phyloP scores from a whole-genome alignment of 2,113 vertebrate genomes.

The western clawed frog (Xenopus tropicalis) region UCB_Xtro_10.0 CM004444.2:63598501-63599000 shows the following conservation, averaged over 20 bases:
- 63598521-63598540: too few relatives aligned
- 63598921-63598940: slow-evolving; percentile 84
- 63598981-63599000: slow-evolving; percentile 70
- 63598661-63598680: slow-evolving; percentile 66
- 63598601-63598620: too few relatives aligned
- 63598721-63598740: slow-evolving; percentile 87
- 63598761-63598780: slow-evolving; percentile 85
- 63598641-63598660: slow-evolving; percentile 62
- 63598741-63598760: slow-evolving; percentile 92
- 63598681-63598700: slow-evolving; percentile 58
- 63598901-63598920: slow-evolving; percentile 67
- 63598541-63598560: too few relatives aligned
- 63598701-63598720: slow-evolving; percentile 64
- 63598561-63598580: too few relatives aligned
- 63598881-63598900: slow-evolving; percentile 76
- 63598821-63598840: slow-evolving; percentile 93
- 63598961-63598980: slow-evolving; percentile 82
- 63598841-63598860: slow-evolving; percentile 87
- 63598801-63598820: slow-evolving; percentile 78
- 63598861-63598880: slow-evolving; percentile 58
- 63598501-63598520: too few relatives aligned
- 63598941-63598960: slow-evolving; percentile 85
- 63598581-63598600: too few relatives aligned
- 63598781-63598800: slow-evolving; percentile 78
- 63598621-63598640: slow-evolving; percentile 52